Evolutionary conservation across 2,113 vertebrate species (phyloP).

Genomic region (Noctilio leporinus): DNA sequence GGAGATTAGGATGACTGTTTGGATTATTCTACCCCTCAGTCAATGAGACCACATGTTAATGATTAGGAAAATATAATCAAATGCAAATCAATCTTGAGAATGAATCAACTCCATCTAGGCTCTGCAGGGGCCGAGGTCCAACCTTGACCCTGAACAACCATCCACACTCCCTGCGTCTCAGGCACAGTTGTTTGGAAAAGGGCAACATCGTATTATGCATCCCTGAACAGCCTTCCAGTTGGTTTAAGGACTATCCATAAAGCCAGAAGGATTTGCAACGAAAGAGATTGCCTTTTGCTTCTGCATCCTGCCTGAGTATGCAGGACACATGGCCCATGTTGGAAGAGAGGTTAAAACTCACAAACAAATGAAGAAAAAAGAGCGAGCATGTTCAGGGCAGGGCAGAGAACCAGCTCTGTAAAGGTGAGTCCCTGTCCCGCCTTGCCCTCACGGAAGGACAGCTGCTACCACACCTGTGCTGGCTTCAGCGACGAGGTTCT

Average conservation of each 20-base stretch:
- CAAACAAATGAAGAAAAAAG: background rate
- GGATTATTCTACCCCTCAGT: background rate
- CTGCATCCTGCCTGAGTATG: background rate
- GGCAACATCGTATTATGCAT: background rate
- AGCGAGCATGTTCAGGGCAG: background rate
- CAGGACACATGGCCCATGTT: background rate
- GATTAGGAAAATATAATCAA: background rate
- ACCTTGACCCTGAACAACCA: background rate
- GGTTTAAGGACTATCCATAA: slow-evolving; percentile 1
- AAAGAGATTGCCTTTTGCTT: slow-evolving; percentile 16
- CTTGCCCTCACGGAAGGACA: background rate
- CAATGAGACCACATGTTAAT: background rate
- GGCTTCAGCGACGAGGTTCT: background rate
- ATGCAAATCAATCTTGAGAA: background rate
- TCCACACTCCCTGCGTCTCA: background rate
- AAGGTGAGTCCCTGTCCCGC: background rate
- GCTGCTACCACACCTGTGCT: background rate
- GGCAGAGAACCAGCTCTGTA: background rate
- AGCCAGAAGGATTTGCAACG: background rate
- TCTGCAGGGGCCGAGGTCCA: background rate
- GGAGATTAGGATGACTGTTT: background rate
- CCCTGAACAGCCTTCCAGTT: background rate
- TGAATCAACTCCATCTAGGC: background rate
- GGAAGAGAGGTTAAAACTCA: background rate
- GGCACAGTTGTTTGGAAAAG: background rate